Evolutionary conservation across 2,113 vertebrate species (phyloP).

Genomic region (Cavia porcellus): DNA sequence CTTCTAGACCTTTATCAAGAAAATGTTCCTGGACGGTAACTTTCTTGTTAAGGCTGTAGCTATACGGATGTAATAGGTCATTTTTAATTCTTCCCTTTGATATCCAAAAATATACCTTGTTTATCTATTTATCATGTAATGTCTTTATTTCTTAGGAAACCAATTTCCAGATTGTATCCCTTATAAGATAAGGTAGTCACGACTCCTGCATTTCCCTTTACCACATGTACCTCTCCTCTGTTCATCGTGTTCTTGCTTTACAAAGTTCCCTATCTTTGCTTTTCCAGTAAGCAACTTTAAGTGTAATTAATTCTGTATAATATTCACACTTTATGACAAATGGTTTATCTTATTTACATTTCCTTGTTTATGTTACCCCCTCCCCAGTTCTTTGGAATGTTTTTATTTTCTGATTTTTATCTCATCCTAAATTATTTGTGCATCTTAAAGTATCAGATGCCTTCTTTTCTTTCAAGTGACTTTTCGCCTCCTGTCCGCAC

Average conservation of each 20-base stretch:
- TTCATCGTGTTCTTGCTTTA: not conserved
- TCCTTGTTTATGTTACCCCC: not conserved
- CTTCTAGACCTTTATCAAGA: not conserved
- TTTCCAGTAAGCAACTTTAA: not conserved
- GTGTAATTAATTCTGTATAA: not conserved
- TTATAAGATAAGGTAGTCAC: not conserved
- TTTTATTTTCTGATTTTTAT: not conserved
- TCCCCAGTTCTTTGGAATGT: not conserved
- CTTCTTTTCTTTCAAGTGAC: not conserved
- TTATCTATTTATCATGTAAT: not conserved
- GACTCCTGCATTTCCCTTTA: not conserved
- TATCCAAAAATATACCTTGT: not conserved
- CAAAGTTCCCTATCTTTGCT: not conserved
- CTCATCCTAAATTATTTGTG: not conserved
- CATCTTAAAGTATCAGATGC: not conserved
- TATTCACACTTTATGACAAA: not conserved
- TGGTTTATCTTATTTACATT: not conserved
- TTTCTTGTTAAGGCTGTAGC: not conserved
- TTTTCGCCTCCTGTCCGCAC: not conserved
- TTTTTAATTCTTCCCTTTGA: not conserved
- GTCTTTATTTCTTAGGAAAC: conserved; percentile 7
- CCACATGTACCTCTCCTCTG: not conserved
- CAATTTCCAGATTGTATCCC: not conserved
- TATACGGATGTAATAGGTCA: too few relatives aligned
- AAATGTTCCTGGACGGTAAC: not conserved